Conservation (phyloP, 2,113 vertebrate genomes). For the Apeltes quadracus region DNA sequence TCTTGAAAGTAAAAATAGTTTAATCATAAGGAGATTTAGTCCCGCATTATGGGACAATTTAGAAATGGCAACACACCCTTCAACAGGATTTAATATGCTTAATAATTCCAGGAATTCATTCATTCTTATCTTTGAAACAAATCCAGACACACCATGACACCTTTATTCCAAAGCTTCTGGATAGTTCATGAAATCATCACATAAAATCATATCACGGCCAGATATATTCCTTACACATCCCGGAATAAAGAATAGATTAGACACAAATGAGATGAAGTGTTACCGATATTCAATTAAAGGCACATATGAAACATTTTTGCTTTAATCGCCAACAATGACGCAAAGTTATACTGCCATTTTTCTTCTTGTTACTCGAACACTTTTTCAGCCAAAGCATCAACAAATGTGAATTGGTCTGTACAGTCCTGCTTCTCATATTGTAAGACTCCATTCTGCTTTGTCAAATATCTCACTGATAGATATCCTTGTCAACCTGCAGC, state of each 20-base stretch:
- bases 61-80: slow-evolving; percentile 60
- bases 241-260: background rate
- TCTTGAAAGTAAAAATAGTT: slow-evolving; percentile 63
- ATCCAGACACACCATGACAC: slow-evolving; percentile 33
- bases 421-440: slow-evolving; percentile 5
- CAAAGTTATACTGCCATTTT: slow-evolving; percentile 34
- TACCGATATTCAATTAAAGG: slow-evolving; percentile 13
- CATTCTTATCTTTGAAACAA: slow-evolving; percentile 49
- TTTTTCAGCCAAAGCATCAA: slow-evolving; percentile 26
- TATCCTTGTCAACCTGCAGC: slow-evolving; percentile 45
- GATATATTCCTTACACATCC: too few relatives aligned
- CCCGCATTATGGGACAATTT: slow-evolving; percentile 60
- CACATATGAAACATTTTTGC: slow-evolving; percentile 19
- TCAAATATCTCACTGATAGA: slow-evolving; percentile 55
- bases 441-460: slow-evolving; percentile 29
- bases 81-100: slow-evolving; percentile 62
- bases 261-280: slow-evolving; percentile 24
- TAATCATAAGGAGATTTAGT: slow-evolving; percentile 53
- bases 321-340: slow-evolving; percentile 29
- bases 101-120: slow-evolving; percentile 43
- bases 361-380: slow-evolving; percentile 16
- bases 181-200: slow-evolving; percentile 42
- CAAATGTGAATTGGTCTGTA: slow-evolving; percentile 20
- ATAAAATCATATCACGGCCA: slow-evolving; percentile 39
- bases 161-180: slow-evolving; percentile 30